phyloP scores from a whole-genome alignment of 2,113 vertebrate species.

The Nibea albiflora region DNA sequence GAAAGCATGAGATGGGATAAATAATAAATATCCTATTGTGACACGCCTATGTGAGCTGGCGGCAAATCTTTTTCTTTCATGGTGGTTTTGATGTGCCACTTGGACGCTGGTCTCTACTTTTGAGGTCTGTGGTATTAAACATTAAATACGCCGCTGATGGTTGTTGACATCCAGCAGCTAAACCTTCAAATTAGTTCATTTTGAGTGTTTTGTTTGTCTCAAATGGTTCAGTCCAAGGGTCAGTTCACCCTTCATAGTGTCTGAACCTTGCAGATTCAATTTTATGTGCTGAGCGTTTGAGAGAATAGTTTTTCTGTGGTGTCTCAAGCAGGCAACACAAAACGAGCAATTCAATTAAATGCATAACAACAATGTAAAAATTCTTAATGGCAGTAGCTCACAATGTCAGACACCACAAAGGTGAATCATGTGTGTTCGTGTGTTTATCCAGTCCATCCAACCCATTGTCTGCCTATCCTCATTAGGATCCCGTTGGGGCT shows the following conservation, averaged over 20 bases:
- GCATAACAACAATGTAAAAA: neutral
- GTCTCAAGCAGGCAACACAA: neutral
- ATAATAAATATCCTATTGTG: conserved; percentile 35
- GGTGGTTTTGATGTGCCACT: conserved; percentile 16
- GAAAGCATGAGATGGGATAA: conserved; percentile 19
- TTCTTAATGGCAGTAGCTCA: neutral
- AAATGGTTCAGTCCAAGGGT: conserved; percentile 39
- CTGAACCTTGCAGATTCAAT: conserved; percentile 3
- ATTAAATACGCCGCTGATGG: conserved; percentile 11
- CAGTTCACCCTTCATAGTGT: conserved; percentile 4
- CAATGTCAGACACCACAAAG: neutral
- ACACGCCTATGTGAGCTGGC: conserved; percentile 15
- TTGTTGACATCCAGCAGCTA: conserved; percentile 7
- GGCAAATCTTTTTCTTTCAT: conserved; percentile 24
- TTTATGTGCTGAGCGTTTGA: conserved; percentile 13
- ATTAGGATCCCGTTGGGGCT: too few relatives aligned
- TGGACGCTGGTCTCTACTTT: conserved; percentile 4
- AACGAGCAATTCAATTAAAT: neutral
- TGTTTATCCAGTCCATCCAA: too few relatives aligned
- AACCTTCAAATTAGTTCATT: conserved; percentile 26
- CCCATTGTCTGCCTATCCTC: too few relatives aligned
- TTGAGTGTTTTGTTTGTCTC: conserved; percentile 22
- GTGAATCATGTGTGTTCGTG: neutral
- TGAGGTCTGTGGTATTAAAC: conserved; percentile 17
- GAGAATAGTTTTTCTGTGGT: neutral